Evolutionary conservation across 2,797 vertebrate species (phyloP).

Genomic region (Ctenosaura bakeri): DNA sequence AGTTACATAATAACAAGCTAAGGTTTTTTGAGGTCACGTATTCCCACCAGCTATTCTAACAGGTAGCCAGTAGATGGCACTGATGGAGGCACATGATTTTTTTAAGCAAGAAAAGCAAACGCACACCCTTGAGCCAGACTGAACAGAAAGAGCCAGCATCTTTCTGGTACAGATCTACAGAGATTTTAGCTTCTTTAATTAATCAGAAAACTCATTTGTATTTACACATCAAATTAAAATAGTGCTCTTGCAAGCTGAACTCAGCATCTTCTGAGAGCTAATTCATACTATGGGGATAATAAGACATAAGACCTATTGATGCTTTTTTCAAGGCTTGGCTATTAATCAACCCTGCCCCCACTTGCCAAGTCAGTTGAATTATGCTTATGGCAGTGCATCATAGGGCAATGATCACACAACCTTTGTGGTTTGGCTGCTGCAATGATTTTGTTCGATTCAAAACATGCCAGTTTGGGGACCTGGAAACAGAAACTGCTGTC

Average conservation of each 20-base stretch:
- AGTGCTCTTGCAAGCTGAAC: background rate
- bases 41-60: background rate
- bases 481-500: background rate
- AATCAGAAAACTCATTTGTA: slow-evolving; percentile 12
- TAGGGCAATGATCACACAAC: background rate
- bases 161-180: background rate
- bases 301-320: background rate
- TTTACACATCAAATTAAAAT: slow-evolving; percentile 34
- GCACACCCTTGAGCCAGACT: background rate
- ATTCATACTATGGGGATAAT: background rate
- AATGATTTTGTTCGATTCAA: background rate
- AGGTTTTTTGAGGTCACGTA: slow-evolving; percentile 36
- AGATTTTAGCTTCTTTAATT: background rate
- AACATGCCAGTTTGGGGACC: background rate
- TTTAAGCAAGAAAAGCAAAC: background rate
- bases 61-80: slow-evolving; percentile 64
- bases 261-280: background rate
- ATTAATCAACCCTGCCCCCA: background rate
- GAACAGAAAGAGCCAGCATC: slow-evolving; percentile 8
- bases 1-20: slow-evolving; percentile 19
- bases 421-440: background rate
- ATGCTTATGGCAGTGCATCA: background rate
- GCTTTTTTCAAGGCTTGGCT: background rate
- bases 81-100: background rate
- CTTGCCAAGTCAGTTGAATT: background rate